phyloP scores from a whole-genome alignment of 2,113 vertebrate genomes.

The Gobio gobio region DNA sequence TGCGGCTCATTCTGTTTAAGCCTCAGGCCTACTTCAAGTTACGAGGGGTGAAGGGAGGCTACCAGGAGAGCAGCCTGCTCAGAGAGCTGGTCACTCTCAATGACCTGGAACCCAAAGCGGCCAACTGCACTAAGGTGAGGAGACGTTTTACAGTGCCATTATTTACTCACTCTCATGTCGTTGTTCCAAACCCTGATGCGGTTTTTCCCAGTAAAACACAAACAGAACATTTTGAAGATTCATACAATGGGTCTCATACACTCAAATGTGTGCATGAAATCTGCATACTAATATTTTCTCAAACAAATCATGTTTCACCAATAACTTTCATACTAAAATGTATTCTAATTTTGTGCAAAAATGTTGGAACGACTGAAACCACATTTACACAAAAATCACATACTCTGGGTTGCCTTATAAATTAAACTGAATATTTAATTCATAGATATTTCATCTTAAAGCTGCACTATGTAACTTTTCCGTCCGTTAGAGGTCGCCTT shows the following conservation, averaged over 20 bases:
- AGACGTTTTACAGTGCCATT: not conserved
- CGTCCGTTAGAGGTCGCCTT: too few species aligned
- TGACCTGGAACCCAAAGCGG: slow-evolving; percentile 97
- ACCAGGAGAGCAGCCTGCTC: slow-evolving; percentile 97
- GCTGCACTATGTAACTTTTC: not conserved
- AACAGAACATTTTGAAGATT: not conserved
- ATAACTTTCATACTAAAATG: too few species aligned
- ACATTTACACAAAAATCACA: too few species aligned
- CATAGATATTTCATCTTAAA: not conserved
- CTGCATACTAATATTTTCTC: too few species aligned
- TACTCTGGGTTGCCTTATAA: too few species aligned
- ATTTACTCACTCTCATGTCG: not conserved
- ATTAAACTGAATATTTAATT: not conserved
- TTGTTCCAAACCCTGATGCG: not conserved
- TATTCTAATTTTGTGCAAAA: too few species aligned
- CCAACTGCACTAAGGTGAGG: slow-evolving; percentile 98
- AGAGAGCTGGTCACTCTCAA: slow-evolving; percentile 93
- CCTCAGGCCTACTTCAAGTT: slow-evolving; percentile 98
- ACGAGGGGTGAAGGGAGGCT: slow-evolving; percentile 94
- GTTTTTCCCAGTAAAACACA: not conserved
- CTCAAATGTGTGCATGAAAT: too few species aligned
- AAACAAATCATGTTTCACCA: too few species aligned
- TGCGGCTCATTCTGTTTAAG: slow-evolving; percentile 92
- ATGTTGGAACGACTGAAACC: too few species aligned
- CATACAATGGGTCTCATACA: not conserved